Evolutionary conservation across 2,888 invertebrate species (phyloP).

Genomic region (Esperia sulphurella): DNA sequence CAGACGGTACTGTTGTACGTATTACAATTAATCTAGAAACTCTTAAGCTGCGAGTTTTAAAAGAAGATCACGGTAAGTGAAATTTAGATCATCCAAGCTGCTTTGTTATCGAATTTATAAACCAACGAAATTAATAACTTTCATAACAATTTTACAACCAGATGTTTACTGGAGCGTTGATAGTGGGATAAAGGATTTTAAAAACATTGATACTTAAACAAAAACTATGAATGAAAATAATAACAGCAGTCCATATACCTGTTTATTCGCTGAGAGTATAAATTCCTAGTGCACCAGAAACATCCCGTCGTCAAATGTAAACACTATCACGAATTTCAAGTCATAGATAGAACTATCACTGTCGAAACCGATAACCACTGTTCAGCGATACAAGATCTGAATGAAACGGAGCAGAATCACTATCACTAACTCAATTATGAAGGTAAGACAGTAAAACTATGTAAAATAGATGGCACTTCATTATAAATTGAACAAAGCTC

Average conservation of each 20-base stretch:
- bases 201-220: too few species aligned
- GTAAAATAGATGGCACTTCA: slow-evolving; percentile 40
- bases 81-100: too few species aligned
- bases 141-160: too few species aligned
- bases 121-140: too few species aligned
- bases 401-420: slow-evolving; percentile 36
- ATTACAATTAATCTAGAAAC: slow-evolving; percentile 1
- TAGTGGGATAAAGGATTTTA: too few species aligned
- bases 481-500: slow-evolving; percentile 64
- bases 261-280: slow-evolving; percentile 34
- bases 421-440: slow-evolving; percentile 28
- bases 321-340: slow-evolving; percentile 58
- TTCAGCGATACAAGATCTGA: slow-evolving; percentile 24
- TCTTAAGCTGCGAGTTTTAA: slow-evolving; percentile 14
- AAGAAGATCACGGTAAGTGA: not conserved
- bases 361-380: slow-evolving; percentile 51
- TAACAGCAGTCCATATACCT: slow-evolving; percentile 33
- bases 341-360: slow-evolving; percentile 60
- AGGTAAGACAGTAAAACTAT: slow-evolving; percentile 27
- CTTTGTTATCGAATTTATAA: too few species aligned
- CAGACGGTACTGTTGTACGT: slow-evolving; percentile 28
- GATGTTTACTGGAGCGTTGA: too few species aligned
- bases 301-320: slow-evolving; percentile 55
- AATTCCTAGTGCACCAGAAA: slow-evolving; percentile 45
- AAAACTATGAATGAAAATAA: not conserved